Conservation (phyloP, 2,888 invertebrate genomes). For the Eupithecia subfuscata region DNA sequence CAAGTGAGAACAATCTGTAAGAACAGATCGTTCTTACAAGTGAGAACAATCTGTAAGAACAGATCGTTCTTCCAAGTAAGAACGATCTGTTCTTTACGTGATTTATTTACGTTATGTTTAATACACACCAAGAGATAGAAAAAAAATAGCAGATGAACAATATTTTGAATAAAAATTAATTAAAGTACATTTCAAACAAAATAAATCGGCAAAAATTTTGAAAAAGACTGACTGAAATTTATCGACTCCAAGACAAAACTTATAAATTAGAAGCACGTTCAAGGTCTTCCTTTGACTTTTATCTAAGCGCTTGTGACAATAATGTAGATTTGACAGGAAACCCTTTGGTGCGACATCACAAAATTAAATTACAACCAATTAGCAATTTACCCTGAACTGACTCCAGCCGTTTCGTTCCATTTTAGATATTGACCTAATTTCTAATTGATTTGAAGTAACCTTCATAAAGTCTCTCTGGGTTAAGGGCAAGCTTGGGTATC, state of each 20-base stretch:
- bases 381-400: constrained; percentile 48
- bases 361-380: constrained; percentile 45
- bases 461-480: not conserved
- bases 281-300: not conserved
- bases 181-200: too few species aligned
- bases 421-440: not conserved
- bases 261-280: not conserved
- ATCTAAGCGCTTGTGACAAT: not conserved
- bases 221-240: not conserved
- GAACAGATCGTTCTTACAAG: not conserved
- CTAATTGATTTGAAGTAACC: constrained; percentile 5
- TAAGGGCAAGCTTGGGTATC: not conserved
- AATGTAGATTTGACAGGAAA: not conserved
- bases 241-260: not conserved
- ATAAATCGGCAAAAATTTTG: too few species aligned
- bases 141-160: too few species aligned
- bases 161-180: too few species aligned
- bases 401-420: not conserved
- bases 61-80: not conserved
- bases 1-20: not conserved
- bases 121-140: too few species aligned
- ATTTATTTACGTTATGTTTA: too few species aligned
- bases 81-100: too few species aligned
- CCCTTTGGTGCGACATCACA: not conserved
- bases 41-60: not conserved